A percentile compares a stretch with the other conserved stretches of the same genome.
phyloP scores from a whole-genome alignment of 2,888 invertebrate species.

The Microdon myrmicae region DNA sequence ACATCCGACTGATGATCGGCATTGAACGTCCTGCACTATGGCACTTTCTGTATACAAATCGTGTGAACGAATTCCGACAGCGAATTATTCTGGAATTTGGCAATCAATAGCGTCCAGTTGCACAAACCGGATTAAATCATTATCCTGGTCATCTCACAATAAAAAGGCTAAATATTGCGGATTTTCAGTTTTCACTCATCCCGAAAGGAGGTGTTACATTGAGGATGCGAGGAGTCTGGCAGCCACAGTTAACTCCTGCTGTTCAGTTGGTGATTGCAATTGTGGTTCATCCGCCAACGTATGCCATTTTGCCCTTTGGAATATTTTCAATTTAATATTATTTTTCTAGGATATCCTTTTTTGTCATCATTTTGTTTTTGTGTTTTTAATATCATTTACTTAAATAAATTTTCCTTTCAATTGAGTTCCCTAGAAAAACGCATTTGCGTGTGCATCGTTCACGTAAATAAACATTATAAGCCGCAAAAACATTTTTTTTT shows the following conservation, averaged over 20 bases:
- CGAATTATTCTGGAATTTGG: slow-evolving; percentile 50
- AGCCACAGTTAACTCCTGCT: background rate
- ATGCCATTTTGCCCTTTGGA: slow-evolving; percentile 15
- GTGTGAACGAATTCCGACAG: slow-evolving; percentile 46
- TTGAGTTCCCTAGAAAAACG: slow-evolving; percentile 27
- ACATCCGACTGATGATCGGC: background rate
- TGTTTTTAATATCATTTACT: too few relatives aligned
- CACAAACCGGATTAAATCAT: slow-evolving; percentile 48
- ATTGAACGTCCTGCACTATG: background rate
- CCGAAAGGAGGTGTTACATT: slow-evolving; percentile 26
- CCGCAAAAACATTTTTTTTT: slow-evolving; percentile 46
- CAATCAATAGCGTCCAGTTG: slow-evolving; percentile 50
- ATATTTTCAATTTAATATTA: slow-evolving; percentile 19
- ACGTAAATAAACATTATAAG: slow-evolving; percentile 33
- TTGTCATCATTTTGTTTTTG: too few relatives aligned
- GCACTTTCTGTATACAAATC: slow-evolving; percentile 31
- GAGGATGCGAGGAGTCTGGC: background rate
- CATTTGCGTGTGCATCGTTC: slow-evolving; percentile 19
- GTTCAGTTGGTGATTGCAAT: slow-evolving; percentile 26
- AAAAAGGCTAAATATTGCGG: slow-evolving; percentile 52
- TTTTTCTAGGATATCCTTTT: too few relatives aligned
- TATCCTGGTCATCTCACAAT: slow-evolving; percentile 51
- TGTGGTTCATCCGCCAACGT: slow-evolving; percentile 23
- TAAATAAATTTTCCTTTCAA: slow-evolving; percentile 40
- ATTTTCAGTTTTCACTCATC: slow-evolving; percentile 44